Percentiles rank a stretch among this genome's conserved stretches.
Conservation (phyloP, 2,797 vertebrate species). For the Cuculus canorus region DNA sequence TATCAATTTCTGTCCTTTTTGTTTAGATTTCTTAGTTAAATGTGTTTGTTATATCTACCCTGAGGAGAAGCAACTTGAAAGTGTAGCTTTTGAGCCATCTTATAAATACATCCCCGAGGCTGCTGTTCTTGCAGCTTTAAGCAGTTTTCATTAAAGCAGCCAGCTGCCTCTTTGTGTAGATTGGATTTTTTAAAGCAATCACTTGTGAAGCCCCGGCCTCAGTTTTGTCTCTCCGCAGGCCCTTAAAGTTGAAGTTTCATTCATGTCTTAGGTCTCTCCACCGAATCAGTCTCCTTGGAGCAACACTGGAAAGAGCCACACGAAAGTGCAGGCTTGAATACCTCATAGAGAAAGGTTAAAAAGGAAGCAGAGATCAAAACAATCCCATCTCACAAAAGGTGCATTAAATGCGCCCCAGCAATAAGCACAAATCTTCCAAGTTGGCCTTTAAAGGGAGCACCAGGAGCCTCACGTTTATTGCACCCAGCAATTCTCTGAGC, state of each 20-base stretch:
- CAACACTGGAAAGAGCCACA: conserved; percentile 53
- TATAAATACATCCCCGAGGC: conserved; percentile 75
- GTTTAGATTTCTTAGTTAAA: conserved; percentile 73
- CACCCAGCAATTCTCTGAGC: conserved; percentile 48
- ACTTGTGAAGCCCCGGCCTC: conserved; percentile 74
- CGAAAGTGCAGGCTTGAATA: conserved; percentile 65
- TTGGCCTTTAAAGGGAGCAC: conserved; percentile 42
- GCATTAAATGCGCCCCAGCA: conserved; percentile 67
- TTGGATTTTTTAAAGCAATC: conserved; percentile 75
- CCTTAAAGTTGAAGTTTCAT: conserved; percentile 79
- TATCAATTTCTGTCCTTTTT: conserved; percentile 72
- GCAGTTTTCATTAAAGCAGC: conserved; percentile 80
- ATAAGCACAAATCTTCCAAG: conserved; percentile 30
- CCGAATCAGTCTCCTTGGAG: conserved; percentile 63
- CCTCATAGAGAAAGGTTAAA: conserved; percentile 64
- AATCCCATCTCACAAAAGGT: conserved; percentile 69
- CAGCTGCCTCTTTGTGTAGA: conserved; percentile 80
- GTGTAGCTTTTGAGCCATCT: conserved; percentile 75
- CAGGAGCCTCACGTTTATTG: conserved; percentile 53
- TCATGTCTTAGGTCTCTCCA: conserved; percentile 61
- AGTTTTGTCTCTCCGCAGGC: conserved; percentile 78
- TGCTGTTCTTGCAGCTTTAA: conserved; percentile 76
- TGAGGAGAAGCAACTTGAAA: conserved; percentile 76
- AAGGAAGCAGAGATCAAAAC: conserved; percentile 73
- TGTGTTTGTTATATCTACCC: conserved; percentile 72